These are phyloP conservation scores for Caradrina clavipalpis DNA, from an alignment of 2,888 invertebrate genomes.

Conservation along the genomic window DNA sequence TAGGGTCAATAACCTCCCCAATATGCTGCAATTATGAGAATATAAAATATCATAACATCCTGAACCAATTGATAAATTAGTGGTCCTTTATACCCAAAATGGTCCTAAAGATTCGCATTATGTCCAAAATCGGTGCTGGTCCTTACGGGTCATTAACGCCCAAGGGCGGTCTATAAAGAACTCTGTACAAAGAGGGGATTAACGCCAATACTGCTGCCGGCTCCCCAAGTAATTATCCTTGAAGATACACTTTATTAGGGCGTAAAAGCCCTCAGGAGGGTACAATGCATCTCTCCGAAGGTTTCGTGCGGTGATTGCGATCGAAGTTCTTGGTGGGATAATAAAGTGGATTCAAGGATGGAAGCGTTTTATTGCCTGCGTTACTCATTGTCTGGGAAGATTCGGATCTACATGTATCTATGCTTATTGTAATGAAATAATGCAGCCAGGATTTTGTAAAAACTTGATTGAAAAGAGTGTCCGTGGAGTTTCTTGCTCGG, in stretches of 20 bases:
- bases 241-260: constrained; percentile 68
- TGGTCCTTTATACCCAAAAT: constrained; percentile 18
- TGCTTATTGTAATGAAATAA: neutral
- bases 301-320: constrained; percentile 48
- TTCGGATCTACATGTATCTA: constrained; percentile 14
- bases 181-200: constrained; percentile 66
- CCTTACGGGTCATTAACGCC: constrained; percentile 53
- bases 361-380: constrained; percentile 41
- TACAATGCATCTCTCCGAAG: constrained; percentile 70
- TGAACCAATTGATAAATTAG: constrained; percentile 44
- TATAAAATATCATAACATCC: constrained; percentile 15
- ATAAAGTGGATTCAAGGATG: constrained; percentile 49
- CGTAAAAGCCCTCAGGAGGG: constrained; percentile 61
- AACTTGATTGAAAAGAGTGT: too few relatives aligned
- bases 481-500: too few relatives aligned
- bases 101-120: constrained; percentile 29
- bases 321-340: constrained; percentile 43
- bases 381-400: constrained; percentile 37
- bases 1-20: constrained; percentile 24
- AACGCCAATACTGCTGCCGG: constrained; percentile 54
- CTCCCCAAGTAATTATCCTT: constrained; percentile 71
- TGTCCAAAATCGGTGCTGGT: constrained; percentile 42
- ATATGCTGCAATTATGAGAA: constrained; percentile 23
- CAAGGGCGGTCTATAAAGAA: constrained; percentile 51
- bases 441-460: too few relatives aligned